phyloP scores from a whole-genome alignment of 2,113 vertebrate species.

The Microcebus griseorufus region DNA sequence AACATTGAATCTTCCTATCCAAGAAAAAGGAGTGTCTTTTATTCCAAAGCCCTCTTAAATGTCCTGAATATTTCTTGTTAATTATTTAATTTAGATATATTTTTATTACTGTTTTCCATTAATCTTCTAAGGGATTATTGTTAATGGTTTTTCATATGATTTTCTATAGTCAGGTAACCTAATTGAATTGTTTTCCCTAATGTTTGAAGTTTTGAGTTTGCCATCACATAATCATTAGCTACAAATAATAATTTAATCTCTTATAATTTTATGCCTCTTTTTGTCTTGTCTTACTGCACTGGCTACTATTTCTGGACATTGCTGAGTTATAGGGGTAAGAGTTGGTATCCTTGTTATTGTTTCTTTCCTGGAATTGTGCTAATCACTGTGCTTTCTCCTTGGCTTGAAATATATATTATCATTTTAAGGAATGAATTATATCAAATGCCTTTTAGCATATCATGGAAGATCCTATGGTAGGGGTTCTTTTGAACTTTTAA shows the following conservation, averaged over 20 bases:
- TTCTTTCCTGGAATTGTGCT: not conserved
- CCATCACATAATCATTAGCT: not conserved
- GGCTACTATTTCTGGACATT: slow-evolving; percentile 4
- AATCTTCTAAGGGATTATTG: not conserved
- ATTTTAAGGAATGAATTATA: not conserved
- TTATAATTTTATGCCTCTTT: not conserved
- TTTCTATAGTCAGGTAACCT: not conserved
- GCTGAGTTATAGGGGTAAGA: not conserved
- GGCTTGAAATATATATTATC: not conserved
- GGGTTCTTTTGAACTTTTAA: slow-evolving; percentile 41
- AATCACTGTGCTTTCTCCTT: not conserved
- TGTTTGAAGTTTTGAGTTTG: slow-evolving; percentile 36
- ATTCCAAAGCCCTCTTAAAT: not conserved
- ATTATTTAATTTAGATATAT: not conserved
- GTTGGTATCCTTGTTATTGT: not conserved
- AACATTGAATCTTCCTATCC: not conserved
- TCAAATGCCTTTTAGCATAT: not conserved
- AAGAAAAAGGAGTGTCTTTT: slow-evolving; percentile 16
- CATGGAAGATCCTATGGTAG: not conserved
- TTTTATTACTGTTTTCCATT: not conserved
- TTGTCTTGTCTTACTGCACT: not conserved
- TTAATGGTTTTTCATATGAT: not conserved
- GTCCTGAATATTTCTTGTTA: not conserved
- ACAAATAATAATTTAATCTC: not conserved
- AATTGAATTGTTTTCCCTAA: not conserved